Evolutionary conservation across 2,797 vertebrate genomes (phyloP).

Genomic region (Epinephelus malabaricus): DNA sequence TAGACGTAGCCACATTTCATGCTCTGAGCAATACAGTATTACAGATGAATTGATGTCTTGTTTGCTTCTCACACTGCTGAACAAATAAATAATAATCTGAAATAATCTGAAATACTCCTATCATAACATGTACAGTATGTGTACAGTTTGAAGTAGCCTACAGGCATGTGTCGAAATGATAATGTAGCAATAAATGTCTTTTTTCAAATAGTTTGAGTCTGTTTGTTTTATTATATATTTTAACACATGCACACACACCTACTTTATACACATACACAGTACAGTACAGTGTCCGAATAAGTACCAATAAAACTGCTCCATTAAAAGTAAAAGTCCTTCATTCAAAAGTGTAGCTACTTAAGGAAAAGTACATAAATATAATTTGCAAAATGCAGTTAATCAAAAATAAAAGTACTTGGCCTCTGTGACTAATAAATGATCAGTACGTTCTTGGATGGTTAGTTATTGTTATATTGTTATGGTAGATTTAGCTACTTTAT

Average conservation of each 20-base stretch:
- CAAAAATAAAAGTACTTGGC: no score
- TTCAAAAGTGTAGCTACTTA: background rate
- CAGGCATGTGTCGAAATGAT: constrained; percentile 76
- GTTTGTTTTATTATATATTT: background rate
- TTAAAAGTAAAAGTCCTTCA: background rate
- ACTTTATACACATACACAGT: background rate
- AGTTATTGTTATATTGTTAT: background rate
- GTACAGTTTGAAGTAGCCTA: constrained; percentile 81
- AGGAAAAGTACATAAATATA: background rate
- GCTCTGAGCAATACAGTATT: constrained; percentile 71
- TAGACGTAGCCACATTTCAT: constrained; percentile 66
- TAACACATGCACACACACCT: background rate
- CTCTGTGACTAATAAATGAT: no score
- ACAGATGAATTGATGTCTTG: constrained; percentile 61
- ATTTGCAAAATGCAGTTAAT: no score
- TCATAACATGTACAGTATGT: constrained; percentile 75
- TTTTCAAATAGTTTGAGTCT: constrained; percentile 56
- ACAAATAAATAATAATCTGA: constrained; percentile 56
- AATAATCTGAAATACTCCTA: constrained; percentile 62
- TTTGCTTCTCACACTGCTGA: constrained; percentile 62
- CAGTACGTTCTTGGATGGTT: no score
- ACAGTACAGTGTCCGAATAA: background rate
- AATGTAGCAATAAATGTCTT: constrained; percentile 84
- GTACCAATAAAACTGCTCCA: background rate
- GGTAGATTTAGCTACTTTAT: background rate